Evolutionary conservation across 1,140 invertebrate genomes (phyloP), one percentile per base, ranked within the genome.

Genomic region (Formica exsecta): DNA sequence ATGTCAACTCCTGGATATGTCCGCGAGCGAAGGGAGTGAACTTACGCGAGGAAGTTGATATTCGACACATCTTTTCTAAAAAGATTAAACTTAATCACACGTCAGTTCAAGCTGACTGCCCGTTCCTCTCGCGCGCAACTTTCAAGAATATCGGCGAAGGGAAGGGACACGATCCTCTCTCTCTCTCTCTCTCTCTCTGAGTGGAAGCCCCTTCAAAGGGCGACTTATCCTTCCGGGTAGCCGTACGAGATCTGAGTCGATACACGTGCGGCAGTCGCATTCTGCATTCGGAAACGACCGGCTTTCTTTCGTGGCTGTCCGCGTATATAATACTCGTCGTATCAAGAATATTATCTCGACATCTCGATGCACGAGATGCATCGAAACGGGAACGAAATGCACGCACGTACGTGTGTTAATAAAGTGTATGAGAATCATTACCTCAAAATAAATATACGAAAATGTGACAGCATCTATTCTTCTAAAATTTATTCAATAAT

Each of bases 251-350:
- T 44, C 48, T 61, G 80, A 91, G 91, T 91, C 91, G 89, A 81
- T 81, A 87, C 91, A 92, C 91, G 91, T 92, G 77, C 84, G 76
- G 36, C 44, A 44, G 75, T 86, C 70, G 64, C 86, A 91, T 90
- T 89, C 70, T 57, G 89, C 89, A 91, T 92, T 91, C 91, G 76
- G 70, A 65, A n/a, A 71, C 61, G 62, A 64, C 38, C 73, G 41
- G 54, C 48, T 48, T 51, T 48, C 76, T 65, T 86, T 87, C 65
- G 70, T 74, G 41, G 59, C 59, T 66, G 86, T 74, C 74, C 44
- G 76, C 68, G 76, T 85, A 59, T 54, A 75, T 81, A 88, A 86
- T 65, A 76, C 86, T 74, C 48, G 68, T 64, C 64, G 66, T 91
- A 88, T 91, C 89, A 74, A 36, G 59, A 54, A 61, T 4, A 32